Conservation (phyloP, 2,797 vertebrate genomes). For the Premnoplex brunnescens region DNA sequence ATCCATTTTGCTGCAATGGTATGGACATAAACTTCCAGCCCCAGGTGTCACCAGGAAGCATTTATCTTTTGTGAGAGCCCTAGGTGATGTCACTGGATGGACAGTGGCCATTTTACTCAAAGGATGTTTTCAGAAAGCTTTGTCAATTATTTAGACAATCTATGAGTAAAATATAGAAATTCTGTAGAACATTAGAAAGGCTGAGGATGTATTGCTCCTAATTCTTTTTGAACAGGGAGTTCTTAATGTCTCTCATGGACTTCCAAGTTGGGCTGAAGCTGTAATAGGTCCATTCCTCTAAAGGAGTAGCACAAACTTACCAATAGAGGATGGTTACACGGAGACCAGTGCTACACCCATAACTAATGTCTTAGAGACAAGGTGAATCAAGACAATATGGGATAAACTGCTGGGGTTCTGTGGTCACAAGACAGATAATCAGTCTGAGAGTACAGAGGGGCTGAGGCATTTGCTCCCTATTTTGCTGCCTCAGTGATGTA, state of each 20-base stretch:
- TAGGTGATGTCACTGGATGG: not conserved
- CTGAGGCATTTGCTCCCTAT: not conserved
- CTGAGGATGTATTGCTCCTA: not conserved
- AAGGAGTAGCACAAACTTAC: not conserved
- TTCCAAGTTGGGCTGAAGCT: not conserved
- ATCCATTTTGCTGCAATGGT: not conserved
- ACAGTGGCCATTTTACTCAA: not conserved
- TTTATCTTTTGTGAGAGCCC: not conserved
- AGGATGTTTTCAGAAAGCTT: not conserved
- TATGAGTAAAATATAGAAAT: not conserved
- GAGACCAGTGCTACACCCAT: not conserved
- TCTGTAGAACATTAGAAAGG: not conserved
- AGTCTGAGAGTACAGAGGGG: not conserved
- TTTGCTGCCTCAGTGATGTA: not conserved
- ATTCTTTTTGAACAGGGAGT: not conserved
- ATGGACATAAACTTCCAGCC: not conserved
- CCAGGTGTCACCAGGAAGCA: not conserved
- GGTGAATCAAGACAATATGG: not conserved
- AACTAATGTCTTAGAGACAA: not conserved
- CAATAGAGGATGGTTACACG: not conserved
- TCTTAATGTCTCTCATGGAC: not conserved
- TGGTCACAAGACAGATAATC: not conserved
- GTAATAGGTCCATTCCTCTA: not conserved
- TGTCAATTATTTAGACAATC: not conserved
- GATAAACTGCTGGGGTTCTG: not conserved